phyloP scores from a whole-genome alignment of 2,888 invertebrate genomes.

The Epistrophe grossulariae region DNA sequence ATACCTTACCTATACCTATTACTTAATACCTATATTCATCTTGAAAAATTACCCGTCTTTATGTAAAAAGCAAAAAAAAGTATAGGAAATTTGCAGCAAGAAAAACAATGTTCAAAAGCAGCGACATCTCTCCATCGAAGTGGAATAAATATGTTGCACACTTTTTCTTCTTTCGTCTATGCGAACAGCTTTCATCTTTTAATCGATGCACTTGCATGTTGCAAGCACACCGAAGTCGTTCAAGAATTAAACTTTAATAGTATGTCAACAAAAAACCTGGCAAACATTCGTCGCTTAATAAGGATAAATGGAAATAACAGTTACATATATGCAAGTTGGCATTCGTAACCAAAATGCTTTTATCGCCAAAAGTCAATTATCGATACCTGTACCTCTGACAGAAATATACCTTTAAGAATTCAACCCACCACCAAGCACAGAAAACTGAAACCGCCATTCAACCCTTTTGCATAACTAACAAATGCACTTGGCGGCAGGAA shows the following conservation, averaged over 20 bases:
- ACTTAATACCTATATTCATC: not conserved
- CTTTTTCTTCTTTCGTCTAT: conserved; percentile 55
- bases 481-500: conserved; percentile 41
- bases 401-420: conserved; percentile 23
- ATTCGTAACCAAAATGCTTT: conserved; percentile 52
- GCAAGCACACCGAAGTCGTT: conserved; percentile 10
- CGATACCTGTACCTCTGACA: conserved; percentile 52
- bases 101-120: conserved; percentile 59
- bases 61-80: not conserved
- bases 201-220: conserved; percentile 58
- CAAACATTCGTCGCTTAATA: conserved; percentile 25
- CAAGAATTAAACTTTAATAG: conserved; percentile 47
- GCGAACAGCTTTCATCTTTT: conserved; percentile 53
- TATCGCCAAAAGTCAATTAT: conserved; percentile 62
- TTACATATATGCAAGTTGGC: conserved; percentile 61
- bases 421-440: conserved; percentile 40
- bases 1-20: too few species aligned
- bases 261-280: not conserved
- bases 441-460: conserved; percentile 16
- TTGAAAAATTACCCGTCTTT: not conserved
- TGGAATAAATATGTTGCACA: conserved; percentile 74
- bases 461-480: conserved; percentile 39
- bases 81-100: conserved; percentile 31
- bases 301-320: conserved; percentile 32
- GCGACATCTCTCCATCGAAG: conserved; percentile 39